Percentiles rank a stretch among this genome's conserved stretches.
phyloP scores from a whole-genome alignment of 2,113 vertebrate species.

The Heterochromis multidens region DNA sequence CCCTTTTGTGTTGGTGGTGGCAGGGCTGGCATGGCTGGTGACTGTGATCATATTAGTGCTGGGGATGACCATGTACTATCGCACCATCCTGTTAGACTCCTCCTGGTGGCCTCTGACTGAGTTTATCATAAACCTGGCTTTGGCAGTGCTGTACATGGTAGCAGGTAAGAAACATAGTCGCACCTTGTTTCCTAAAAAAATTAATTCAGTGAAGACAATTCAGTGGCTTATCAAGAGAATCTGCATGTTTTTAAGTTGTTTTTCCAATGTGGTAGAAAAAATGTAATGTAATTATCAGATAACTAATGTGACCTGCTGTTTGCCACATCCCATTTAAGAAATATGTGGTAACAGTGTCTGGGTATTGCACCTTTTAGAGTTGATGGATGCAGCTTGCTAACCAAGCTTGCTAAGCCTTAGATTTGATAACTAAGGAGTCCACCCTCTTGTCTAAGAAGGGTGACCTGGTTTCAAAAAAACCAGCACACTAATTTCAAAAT shows the following conservation, averaged over 20 bases:
- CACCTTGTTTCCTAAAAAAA: neutral
- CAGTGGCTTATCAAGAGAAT: neutral
- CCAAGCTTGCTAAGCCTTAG: neutral
- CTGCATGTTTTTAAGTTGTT: neutral
- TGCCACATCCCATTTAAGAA: no score
- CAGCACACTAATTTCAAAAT: neutral
- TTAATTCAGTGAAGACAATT: neutral
- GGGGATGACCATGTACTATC: constrained; percentile 99
- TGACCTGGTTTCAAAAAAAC: no score
- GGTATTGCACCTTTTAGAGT: no score
- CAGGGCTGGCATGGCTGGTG: constrained; percentile 86
- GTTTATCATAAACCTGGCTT: constrained; percentile 85
- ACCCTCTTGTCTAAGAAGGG: no score
- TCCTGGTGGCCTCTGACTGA: constrained; percentile 96
- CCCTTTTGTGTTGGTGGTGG: constrained; percentile 88
- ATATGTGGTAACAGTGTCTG: no score
- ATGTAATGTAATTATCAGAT: no score
- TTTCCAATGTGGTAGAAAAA: neutral
- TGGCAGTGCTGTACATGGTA: constrained; percentile 89
- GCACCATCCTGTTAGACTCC: constrained; percentile 92
- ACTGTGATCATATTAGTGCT: constrained; percentile 88
- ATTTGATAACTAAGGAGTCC: neutral
- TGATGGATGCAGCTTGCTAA: no score
- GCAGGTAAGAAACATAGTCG: constrained; percentile 64
- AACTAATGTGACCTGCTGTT: no score